Conservation (phyloP, 2,888 invertebrate species). For the Sympetrum striolatum region DNA sequence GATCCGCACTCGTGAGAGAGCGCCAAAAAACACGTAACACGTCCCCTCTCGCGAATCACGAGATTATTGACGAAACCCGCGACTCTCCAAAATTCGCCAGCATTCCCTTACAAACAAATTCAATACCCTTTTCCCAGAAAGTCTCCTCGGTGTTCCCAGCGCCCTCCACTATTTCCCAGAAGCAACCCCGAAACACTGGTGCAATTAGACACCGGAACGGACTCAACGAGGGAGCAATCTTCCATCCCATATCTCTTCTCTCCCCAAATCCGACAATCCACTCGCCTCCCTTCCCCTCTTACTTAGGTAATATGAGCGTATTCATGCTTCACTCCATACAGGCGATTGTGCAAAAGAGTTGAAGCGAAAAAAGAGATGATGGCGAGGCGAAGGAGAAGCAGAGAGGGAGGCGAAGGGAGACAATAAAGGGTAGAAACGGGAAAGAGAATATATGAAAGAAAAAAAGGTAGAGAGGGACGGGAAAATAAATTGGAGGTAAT, state of each 20-base stretch:
- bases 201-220: background rate
- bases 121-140: background rate
- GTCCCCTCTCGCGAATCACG: background rate
- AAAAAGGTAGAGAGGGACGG: background rate
- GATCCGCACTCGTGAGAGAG: background rate
- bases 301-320: background rate
- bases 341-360: background rate
- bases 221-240: background rate
- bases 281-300: background rate
- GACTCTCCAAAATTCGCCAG: background rate
- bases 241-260: background rate
- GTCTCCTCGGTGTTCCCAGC: background rate
- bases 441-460: background rate
- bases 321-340: background rate
- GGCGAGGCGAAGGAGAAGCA: background rate
- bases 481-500: background rate
- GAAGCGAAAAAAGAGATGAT: background rate
- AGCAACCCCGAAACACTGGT: background rate
- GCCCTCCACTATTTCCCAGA: background rate
- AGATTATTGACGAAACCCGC: background rate
- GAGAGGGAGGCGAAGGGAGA: background rate
- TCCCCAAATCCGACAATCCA: background rate
- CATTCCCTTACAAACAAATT: background rate
- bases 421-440: background rate
- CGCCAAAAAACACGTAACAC: background rate